Evolutionary conservation across 2,113 vertebrate species (phyloP), one percentile per base, ranked within the genome.

Genomic region (Phainopepla nitens): DNA sequence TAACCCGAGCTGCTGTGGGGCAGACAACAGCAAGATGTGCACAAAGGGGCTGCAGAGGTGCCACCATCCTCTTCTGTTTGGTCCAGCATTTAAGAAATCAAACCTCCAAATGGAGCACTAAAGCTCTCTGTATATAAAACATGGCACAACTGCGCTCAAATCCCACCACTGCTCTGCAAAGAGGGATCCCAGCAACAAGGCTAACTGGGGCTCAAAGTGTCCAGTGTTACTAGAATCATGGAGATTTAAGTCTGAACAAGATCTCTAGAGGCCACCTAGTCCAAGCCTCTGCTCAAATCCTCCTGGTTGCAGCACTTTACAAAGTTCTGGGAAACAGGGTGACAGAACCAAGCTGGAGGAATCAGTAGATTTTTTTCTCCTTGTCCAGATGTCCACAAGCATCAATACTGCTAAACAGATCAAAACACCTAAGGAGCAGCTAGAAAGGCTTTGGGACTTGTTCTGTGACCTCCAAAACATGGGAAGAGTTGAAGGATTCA

Each of bases 151-250:
- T 61, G 8, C 36, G 35, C 51, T 81, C 65, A 36, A 73, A 88
- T 18, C 62, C 49, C 79, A 54, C 3, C 64, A 22, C 0, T 0
- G 2, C 19, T 7, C 2, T 54, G 24, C 27, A 42, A 70, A 51
- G 28, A 60, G 19, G 16, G n/a, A 36, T 19, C 16, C 70, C 70
- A 76, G 66, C 31, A 64, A 54, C 41, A 56, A 82, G 65, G 27
- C 44, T 53, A 71, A 36, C 9, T 29, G 42, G 3, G 33, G 21
- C 41, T 85, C 45, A 1, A 57, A 65, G 41, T 20, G 58, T 42
- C 79, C 65, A 51, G 1, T 1, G 1, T 35, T 54, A 56, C 41
- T 23, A 12, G 39, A 47, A 62, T 29, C 44, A 45, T 0, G 7
- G n/a, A 76, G 42, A 75, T 54, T 8, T 42, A 15, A 66, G 39